These are phyloP conservation scores for Heliconius sara DNA, from an alignment of 2,888 invertebrate genomes.

Conservation along the genomic window DNA sequence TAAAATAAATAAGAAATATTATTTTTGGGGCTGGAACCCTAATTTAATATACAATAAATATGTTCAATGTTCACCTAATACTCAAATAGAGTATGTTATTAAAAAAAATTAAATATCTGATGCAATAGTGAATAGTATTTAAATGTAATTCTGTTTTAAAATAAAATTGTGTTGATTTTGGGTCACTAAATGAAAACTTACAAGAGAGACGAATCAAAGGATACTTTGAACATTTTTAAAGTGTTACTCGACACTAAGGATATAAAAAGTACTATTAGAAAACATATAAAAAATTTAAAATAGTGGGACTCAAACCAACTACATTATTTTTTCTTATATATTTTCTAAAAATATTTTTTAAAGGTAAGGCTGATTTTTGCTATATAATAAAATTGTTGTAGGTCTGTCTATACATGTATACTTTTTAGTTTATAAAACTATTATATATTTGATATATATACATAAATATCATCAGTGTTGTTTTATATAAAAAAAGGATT, in stretches of 20 bases:
- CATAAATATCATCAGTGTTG: neutral
- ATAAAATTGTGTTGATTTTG: constrained; percentile 4
- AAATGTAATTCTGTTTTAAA: neutral
- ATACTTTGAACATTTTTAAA: neutral
- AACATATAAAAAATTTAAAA: neutral
- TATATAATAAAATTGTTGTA: constrained; percentile 28
- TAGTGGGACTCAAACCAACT: neutral
- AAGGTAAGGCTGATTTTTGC: constrained; percentile 39
- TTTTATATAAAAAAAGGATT: neutral
- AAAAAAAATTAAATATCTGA: neutral
- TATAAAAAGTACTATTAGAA: neutral
- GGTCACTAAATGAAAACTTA: neutral
- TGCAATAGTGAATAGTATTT: neutral
- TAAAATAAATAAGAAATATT: neutral
- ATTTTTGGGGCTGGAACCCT: constrained; percentile 13
- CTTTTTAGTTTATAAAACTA: neutral
- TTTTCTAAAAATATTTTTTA: constrained; percentile 1
- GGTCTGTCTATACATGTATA: constrained; percentile 23
- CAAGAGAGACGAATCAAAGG: constrained; percentile 13
- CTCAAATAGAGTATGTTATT: neutral
- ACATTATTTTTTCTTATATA: neutral
- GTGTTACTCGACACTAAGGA: neutral
- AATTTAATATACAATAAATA: neutral
- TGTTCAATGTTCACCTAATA: neutral
- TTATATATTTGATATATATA: neutral